Evolutionary conservation across 2,797 vertebrate genomes (phyloP).

Genomic region (Sebastes iracundus): DNA sequence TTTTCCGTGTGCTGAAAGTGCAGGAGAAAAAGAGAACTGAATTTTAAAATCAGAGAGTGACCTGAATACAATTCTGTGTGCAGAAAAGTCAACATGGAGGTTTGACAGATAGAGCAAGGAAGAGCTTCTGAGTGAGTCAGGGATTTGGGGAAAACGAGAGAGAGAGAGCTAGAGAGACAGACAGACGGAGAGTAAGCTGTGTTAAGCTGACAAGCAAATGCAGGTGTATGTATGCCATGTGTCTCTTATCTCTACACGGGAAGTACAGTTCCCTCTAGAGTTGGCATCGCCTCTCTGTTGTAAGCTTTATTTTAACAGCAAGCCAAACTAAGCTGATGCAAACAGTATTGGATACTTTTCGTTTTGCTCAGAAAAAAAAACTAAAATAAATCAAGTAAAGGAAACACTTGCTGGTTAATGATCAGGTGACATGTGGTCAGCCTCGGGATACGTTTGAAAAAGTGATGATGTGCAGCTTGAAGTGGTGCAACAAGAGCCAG

Average conservation of each 20-base stretch:
- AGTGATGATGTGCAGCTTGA: background rate
- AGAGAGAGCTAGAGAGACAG: background rate
- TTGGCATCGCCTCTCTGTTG: background rate
- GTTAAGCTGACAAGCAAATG: conserved; percentile 29
- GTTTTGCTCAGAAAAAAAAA: background rate
- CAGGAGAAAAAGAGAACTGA: background rate
- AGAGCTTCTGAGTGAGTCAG: background rate
- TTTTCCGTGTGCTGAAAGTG: background rate
- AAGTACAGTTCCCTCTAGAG: conserved; percentile 6
- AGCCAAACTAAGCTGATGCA: conserved; percentile 9
- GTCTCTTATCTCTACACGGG: conserved; percentile 24
- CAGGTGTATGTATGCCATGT: conserved; percentile 13
- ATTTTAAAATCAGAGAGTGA: background rate
- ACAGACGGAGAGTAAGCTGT: background rate
- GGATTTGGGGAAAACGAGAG: background rate
- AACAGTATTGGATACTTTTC: background rate
- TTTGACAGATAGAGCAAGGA: background rate
- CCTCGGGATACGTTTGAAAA: background rate
- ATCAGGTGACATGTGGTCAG: background rate
- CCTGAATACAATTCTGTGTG: background rate
- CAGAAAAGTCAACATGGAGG: background rate
- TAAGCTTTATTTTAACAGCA: conserved; percentile 19
- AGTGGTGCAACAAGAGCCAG: background rate
- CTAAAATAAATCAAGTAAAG: background rate
- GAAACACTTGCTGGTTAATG: background rate